These are phyloP conservation scores for Threskiornis aethiopicus DNA, from an alignment of 2,797 vertebrate species.

Conservation along the genomic window DNA sequence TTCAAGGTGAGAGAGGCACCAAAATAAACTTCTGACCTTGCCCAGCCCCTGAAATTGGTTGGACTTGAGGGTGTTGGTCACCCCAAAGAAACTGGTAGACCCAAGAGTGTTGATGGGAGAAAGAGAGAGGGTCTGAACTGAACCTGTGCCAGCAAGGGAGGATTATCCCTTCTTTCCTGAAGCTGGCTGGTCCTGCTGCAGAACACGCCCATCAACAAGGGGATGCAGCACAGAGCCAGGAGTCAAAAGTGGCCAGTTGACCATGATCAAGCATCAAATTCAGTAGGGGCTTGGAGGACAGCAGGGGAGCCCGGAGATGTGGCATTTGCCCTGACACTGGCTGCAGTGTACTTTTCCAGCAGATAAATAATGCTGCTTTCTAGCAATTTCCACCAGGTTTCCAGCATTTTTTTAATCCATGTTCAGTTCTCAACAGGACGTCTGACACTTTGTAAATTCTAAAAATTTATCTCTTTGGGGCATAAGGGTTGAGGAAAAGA, in stretches of 20 bases:
- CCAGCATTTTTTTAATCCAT: background rate
- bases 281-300: background rate
- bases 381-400: background rate
- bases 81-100: background rate
- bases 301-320: background rate
- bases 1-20: background rate
- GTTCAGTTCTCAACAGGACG: background rate
- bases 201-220: background rate
- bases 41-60: background rate
- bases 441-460: background rate
- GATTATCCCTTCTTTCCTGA: background rate
- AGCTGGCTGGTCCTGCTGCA: background rate
- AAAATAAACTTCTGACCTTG: background rate
- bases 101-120: background rate
- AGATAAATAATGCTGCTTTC: conserved; percentile 1
- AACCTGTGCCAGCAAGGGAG: background rate
- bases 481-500: background rate
- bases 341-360: background rate
- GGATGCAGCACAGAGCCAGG: background rate
- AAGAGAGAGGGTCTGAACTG: background rate
- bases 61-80: background rate
- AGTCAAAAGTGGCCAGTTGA: background rate
- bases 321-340: background rate
- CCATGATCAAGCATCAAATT: background rate
- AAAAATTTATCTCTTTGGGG: background rate